These are phyloP conservation scores for Drosophila prosaltans DNA, from an alignment of 1,140 invertebrate species.

Conservation along the genomic window DNA sequence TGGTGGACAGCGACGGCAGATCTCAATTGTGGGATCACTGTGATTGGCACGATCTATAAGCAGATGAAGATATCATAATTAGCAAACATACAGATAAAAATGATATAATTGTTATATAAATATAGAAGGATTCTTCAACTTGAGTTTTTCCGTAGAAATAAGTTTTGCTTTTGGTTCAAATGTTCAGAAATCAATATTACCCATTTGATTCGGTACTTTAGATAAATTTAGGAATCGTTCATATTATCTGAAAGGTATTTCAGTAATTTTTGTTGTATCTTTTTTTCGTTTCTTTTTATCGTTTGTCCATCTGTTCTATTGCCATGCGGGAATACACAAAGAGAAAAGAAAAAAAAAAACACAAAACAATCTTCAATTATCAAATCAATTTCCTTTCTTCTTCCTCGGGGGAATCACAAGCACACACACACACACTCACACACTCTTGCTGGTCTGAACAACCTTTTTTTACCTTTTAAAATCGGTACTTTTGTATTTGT, in stretches of 20 bases:
- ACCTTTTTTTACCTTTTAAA: conserved; percentile 22
- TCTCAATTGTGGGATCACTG: conserved; percentile 68
- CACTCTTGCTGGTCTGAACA: background rate
- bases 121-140: too few species aligned
- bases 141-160: too few species aligned
- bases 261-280: background rate
- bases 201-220: too few species aligned
- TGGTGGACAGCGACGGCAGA: conserved; percentile 75
- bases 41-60: conserved; percentile 79
- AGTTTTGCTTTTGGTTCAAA: too few species aligned
- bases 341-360: conserved; percentile 16
- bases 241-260: background rate
- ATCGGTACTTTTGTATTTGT: conserved; percentile 2
- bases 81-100: background rate
- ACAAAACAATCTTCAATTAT: conserved; percentile 61
- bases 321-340: background rate
- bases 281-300: conserved; percentile 11
- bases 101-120: too few species aligned
- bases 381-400: conserved; percentile 60
- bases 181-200: too few species aligned
- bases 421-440: background rate
- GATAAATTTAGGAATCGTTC: background rate
- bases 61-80: background rate
- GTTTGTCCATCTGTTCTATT: background rate
- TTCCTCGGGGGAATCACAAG: conserved; percentile 46